Conservation (phyloP, 2,113 vertebrate genomes). For the Pelvicachromis taeniatus region DNA sequence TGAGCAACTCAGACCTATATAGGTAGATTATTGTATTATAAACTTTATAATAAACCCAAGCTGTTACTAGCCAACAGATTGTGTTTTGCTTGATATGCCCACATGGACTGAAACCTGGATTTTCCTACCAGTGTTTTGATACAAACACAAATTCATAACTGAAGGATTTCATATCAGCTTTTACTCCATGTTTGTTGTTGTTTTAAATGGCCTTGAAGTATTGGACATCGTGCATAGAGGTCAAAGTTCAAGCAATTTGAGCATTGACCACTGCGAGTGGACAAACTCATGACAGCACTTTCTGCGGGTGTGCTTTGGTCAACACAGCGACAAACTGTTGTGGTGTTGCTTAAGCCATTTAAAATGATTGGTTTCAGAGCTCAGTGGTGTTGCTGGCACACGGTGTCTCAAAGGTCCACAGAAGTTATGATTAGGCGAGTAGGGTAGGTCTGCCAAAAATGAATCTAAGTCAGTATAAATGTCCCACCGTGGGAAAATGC, state of each 20-base stretch:
- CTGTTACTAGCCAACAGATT: not conserved
- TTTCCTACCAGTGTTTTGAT: not conserved
- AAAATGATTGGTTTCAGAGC: not conserved
- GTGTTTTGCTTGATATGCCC: not conserved
- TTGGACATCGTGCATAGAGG: not conserved
- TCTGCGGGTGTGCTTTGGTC: not conserved
- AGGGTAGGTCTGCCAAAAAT: not conserved
- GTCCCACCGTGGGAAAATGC: not conserved
- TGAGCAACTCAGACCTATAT: not conserved
- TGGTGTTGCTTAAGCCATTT: not conserved
- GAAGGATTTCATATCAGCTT: not conserved
- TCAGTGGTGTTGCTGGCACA: not conserved
- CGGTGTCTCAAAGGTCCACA: not conserved
- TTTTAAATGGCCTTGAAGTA: not conserved
- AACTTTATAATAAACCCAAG: not conserved
- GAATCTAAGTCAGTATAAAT: not conserved
- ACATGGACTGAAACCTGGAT: not conserved
- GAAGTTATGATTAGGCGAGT: not conserved
- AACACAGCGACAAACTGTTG: not conserved
- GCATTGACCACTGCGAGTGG: not conserved
- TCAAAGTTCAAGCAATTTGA: not conserved
- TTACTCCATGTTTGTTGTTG: not conserved
- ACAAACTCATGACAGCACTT: not conserved
- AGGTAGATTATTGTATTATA: not conserved
- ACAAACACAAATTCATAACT: not conserved